Evolutionary conservation across 2,113 vertebrate species (phyloP).

Genomic region (Balaeniceps rex): DNA sequence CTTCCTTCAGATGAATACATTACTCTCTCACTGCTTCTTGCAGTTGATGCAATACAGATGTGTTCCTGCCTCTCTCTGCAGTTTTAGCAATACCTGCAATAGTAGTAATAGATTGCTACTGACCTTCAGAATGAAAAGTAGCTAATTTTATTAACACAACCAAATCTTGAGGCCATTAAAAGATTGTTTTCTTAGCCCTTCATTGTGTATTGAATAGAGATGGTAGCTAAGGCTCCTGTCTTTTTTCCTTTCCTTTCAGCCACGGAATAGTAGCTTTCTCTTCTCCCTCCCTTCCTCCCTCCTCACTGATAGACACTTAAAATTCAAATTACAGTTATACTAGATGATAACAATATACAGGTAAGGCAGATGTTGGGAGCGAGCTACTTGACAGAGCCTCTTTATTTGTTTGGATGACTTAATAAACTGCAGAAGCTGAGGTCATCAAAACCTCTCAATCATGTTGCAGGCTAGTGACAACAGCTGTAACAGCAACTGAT

Average conservation of each 20-base stretch:
- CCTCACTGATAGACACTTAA: not conserved
- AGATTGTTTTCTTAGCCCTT: not conserved
- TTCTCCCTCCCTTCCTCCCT: not conserved
- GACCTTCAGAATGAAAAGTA: not conserved
- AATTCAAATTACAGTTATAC: not conserved
- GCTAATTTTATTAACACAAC: not conserved
- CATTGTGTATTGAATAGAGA: not conserved
- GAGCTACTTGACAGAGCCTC: constrained; percentile 9
- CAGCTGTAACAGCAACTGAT: constrained; percentile 45
- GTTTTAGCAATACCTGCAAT: not conserved
- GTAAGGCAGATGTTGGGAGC: not conserved
- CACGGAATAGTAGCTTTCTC: not conserved
- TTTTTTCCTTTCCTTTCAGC: not conserved
- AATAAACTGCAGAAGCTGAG: constrained; percentile 50
- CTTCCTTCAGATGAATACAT: not conserved
- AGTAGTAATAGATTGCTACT: not conserved
- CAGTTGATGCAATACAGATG: not conserved
- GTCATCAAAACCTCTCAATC: constrained; percentile 56
- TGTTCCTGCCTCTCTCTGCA: not conserved
- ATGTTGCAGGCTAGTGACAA: constrained; percentile 14
- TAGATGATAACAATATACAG: constrained; percentile 5
- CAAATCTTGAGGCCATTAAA: not conserved
- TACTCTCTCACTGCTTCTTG: not conserved
- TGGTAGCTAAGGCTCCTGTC: not conserved
- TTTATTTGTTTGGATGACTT: constrained; percentile 49